These are phyloP conservation scores for Oncorhynchus tshawytscha DNA, from an alignment of 2,113 vertebrate species.

Conservation along the genomic window DNA sequence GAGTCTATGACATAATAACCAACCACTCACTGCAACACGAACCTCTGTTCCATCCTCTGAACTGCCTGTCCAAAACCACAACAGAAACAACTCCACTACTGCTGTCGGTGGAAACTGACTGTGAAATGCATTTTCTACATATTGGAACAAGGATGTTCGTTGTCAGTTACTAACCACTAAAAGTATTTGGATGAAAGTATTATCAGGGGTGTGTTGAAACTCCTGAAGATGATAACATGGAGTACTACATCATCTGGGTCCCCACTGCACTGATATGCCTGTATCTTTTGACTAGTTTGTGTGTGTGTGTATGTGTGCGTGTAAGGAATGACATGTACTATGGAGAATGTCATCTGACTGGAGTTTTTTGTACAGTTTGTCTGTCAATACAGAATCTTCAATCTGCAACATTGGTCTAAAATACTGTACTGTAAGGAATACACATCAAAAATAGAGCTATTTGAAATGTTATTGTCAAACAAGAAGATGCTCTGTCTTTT, in stretches of 20 bases:
- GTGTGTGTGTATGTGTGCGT: neutral
- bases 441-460: neutral
- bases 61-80: conserved; percentile 35
- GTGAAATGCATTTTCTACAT: conserved; percentile 23
- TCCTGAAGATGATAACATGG: conserved; percentile 28
- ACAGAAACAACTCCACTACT: conserved; percentile 1
- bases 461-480: neutral
- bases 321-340: conserved; percentile 21
- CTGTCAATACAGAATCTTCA: neutral
- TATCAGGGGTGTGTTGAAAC: conserved; percentile 15
- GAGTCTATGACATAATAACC: conserved; percentile 27
- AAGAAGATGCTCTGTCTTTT: neutral
- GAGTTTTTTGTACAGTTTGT: conserved; percentile 12
- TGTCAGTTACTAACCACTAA: conserved; percentile 59
- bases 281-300: neutral
- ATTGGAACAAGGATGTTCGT: neutral
- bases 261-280: conserved; percentile 2
- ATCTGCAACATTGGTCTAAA: neutral
- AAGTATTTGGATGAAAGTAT: conserved; percentile 16
- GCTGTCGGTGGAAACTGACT: conserved; percentile 7
- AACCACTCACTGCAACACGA: conserved; percentile 46
- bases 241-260: neutral
- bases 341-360: conserved; percentile 6
- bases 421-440: neutral
- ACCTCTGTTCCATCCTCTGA: conserved; percentile 29